These are phyloP conservation scores for Cotesia glomerata DNA, from an alignment of 1,140 invertebrate species.

Conservation along the genomic window DNA sequence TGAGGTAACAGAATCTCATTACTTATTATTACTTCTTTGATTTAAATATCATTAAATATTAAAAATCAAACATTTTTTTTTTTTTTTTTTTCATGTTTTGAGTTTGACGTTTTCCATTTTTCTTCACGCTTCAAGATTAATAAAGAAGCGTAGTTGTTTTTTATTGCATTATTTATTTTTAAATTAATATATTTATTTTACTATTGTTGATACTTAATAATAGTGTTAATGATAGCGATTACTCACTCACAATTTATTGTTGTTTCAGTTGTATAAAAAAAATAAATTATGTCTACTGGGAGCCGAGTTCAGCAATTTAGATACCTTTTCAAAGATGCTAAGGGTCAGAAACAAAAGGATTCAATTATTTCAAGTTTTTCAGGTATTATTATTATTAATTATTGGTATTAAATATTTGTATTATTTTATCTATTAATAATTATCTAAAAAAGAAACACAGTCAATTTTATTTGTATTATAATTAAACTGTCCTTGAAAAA, in stretches of 20 bases:
- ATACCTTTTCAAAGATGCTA: slow-evolving; percentile 75
- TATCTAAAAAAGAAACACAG: not conserved
- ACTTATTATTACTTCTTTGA: not conserved
- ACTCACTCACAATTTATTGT: slow-evolving; percentile 24
- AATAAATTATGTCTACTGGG: slow-evolving; percentile 68
- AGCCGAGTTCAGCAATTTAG: slow-evolving; percentile 74
- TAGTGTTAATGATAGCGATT: slow-evolving; percentile 33
- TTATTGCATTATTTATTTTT: no score
- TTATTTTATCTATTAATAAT: not conserved
- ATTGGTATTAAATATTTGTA: not conserved
- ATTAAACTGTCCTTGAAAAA: no score
- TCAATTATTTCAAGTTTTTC: slow-evolving; percentile 71
- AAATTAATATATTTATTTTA: not conserved
- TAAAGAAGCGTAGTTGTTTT: no score
- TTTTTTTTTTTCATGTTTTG: slow-evolving; percentile 4
- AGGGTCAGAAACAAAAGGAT: slow-evolving; percentile 74
- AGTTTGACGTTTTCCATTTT: not conserved
- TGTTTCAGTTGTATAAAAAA: slow-evolving; percentile 70
- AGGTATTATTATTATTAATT: slow-evolving; percentile 55
- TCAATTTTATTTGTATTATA: slow-evolving; percentile 16
- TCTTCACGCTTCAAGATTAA: no score
- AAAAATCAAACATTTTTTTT: no score
- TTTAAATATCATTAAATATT: no score
- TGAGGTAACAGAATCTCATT: slow-evolving; percentile 63
- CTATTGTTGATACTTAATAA: slow-evolving; percentile 32